Evolutionary conservation across 1,140 invertebrate species (phyloP).

Genomic region (Heliothis virescens): DNA sequence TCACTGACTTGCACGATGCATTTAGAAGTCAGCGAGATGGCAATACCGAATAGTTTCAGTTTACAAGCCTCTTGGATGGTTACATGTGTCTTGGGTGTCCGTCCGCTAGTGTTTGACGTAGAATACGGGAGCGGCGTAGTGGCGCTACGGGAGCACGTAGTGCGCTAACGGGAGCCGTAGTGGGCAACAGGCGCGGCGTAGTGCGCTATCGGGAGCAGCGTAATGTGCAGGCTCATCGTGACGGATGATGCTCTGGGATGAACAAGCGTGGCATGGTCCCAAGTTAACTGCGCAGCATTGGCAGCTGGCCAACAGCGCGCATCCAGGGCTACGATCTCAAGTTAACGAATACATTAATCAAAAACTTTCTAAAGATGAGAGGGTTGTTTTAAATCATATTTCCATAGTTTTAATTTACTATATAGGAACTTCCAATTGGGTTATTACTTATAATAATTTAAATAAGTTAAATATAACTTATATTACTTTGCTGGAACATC

Average conservation of each 20-base stretch:
- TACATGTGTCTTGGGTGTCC: constrained; percentile 71
- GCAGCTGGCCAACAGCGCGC: constrained; percentile 68
- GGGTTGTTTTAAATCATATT: too few relatives aligned
- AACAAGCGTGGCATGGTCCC: constrained; percentile 62
- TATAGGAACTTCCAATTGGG: too few relatives aligned
- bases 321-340: constrained; percentile 64
- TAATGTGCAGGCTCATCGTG: constrained; percentile 70
- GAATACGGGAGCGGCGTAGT: constrained; percentile 60
- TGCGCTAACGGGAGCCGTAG: constrained; percentile 47
- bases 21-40: too few relatives aligned
- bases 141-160: constrained; percentile 40
- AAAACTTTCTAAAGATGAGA: neutral
- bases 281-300: constrained; percentile 63
- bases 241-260: too few relatives aligned
- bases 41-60: too few relatives aligned
- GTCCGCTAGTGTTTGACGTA: constrained; percentile 61
- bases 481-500: too few relatives aligned
- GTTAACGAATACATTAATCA: constrained; percentile 38
- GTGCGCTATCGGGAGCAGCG: constrained; percentile 38
- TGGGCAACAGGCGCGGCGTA: constrained; percentile 54
- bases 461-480: too few relatives aligned
- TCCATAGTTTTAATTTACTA: too few relatives aligned
- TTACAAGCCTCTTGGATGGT: too few relatives aligned
- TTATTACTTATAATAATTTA: too few relatives aligned
- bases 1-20: too few relatives aligned